phyloP scores from a whole-genome alignment of 1,140 invertebrate genomes.

The Drosophila aff. region DNA sequence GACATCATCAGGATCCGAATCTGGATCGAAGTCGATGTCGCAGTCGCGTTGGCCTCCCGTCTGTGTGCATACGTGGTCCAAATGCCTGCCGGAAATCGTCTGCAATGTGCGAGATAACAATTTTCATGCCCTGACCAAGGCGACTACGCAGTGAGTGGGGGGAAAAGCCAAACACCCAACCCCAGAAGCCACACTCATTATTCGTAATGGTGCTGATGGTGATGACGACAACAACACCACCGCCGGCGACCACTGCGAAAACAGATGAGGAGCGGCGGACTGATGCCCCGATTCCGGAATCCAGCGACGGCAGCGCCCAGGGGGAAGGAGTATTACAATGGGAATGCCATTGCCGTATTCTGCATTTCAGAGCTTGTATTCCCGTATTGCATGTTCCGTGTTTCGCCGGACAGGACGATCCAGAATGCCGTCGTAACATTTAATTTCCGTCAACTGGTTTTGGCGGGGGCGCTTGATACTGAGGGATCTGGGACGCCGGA shows the following conservation, averaged over 20 bases:
- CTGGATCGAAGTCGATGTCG: slow-evolving; percentile 17
- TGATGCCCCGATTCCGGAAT: slow-evolving; percentile 29
- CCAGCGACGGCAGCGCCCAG: neutral
- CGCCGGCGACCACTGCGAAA: slow-evolving; percentile 44
- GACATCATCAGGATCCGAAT: slow-evolving; percentile 7
- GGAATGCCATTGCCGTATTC: slow-evolving; percentile 59
- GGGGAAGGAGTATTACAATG: slow-evolving; percentile 30
- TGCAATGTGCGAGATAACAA: slow-evolving; percentile 81
- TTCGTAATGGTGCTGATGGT: slow-evolving; percentile 80
- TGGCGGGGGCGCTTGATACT: neutral
- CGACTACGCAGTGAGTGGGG: slow-evolving; percentile 13
- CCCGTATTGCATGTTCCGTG: slow-evolving; percentile 46
- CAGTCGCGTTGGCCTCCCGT: slow-evolving; percentile 1
- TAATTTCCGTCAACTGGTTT: slow-evolving; percentile 73
- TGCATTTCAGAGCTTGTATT: slow-evolving; percentile 59
- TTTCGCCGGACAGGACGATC: slow-evolving; percentile 49
- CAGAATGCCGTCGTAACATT: slow-evolving; percentile 76
- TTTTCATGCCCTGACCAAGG: slow-evolving; percentile 74
- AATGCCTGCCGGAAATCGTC: slow-evolving; percentile 78
- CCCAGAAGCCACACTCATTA: slow-evolving; percentile 66
- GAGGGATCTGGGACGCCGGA: neutral
- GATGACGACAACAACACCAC: slow-evolving; percentile 70
- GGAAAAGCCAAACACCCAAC: neutral
- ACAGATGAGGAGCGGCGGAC: slow-evolving; percentile 36
- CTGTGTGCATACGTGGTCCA: slow-evolving; percentile 29